Evolutionary conservation across 2,113 vertebrate genomes (phyloP).

Genomic region (Baryphthengus martii): DNA sequence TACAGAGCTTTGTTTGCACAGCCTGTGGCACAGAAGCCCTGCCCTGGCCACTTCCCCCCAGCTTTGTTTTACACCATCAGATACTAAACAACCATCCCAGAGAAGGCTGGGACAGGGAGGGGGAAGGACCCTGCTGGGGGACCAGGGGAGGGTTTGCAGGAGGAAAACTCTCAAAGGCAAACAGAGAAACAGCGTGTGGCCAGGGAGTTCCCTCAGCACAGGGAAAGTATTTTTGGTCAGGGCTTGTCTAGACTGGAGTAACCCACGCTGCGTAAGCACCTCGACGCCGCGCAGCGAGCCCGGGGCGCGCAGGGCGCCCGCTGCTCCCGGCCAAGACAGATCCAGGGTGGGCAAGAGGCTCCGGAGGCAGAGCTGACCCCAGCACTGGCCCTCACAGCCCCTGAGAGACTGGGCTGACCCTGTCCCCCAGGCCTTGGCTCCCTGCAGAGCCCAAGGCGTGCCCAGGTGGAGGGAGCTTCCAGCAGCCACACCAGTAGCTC

Average conservation of each 20-base stretch:
- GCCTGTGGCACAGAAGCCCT: not conserved
- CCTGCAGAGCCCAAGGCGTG: not conserved
- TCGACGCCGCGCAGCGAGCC: not conserved
- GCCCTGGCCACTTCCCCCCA: not conserved
- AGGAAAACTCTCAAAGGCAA: not conserved
- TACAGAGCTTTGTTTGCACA: not conserved
- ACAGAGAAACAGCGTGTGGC: not conserved
- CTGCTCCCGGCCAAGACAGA: not conserved
- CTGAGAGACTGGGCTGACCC: accelerated
- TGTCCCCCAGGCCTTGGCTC: no score
- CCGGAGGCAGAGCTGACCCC: not conserved
- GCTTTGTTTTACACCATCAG: not conserved
- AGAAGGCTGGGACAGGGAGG: not conserved
- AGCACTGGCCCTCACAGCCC: not conserved
- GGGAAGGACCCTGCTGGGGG: not conserved
- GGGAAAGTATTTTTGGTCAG: conserved; percentile 13
- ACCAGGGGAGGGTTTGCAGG: not conserved
- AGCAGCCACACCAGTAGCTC: not conserved
- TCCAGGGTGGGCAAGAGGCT: accelerated
- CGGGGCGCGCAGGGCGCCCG: accelerated
- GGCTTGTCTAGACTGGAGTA: conserved; percentile 50
- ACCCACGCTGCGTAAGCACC: not conserved
- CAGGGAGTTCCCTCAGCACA: not conserved
- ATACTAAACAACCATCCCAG: not conserved
- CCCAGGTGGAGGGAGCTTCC: not conserved